Percentiles rank a stretch among this genome's conserved stretches.
Evolutionary conservation across 2,888 invertebrate genomes (phyloP).

Genomic region (Acleris holmiana): DNA sequence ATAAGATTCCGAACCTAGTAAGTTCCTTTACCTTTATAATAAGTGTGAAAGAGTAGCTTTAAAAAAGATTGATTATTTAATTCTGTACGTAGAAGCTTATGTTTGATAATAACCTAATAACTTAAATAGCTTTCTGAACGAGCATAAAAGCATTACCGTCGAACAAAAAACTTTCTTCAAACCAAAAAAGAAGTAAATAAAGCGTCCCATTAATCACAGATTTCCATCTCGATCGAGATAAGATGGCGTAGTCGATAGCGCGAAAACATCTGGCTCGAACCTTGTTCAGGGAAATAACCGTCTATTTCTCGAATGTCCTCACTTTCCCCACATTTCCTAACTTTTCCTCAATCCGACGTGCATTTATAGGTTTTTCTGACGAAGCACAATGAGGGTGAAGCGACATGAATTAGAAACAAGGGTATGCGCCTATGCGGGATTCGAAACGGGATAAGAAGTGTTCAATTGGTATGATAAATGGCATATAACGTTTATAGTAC

Average conservation of each 20-base stretch:
- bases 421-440: no score
- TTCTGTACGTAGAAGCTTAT: no score
- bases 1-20: no score
- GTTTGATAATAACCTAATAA: no score
- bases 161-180: not conserved
- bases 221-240: conserved; percentile 23
- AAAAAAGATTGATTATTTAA: no score
- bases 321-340: conserved; percentile 10
- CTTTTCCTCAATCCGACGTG: conserved; percentile 23
- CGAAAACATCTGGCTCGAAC: conserved; percentile 21
- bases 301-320: conserved; percentile 19
- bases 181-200: conserved; percentile 9
- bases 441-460: conserved; percentile 1
- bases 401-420: conserved; percentile 2
- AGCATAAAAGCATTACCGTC: no score
- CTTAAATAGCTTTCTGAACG: no score
- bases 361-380: conserved; percentile 26
- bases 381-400: conserved; percentile 10
- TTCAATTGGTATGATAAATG: conserved; percentile 1
- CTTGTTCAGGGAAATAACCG: conserved; percentile 17
- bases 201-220: conserved; percentile 24
- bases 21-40: no score
- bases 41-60: no score
- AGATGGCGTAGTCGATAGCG: conserved; percentile 9
- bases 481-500: no score